Evolutionary conservation across 2,888 invertebrate genomes (phyloP), one percentile per base, ranked within the genome.

Genomic region (Lumbricus terrestris): DNA sequence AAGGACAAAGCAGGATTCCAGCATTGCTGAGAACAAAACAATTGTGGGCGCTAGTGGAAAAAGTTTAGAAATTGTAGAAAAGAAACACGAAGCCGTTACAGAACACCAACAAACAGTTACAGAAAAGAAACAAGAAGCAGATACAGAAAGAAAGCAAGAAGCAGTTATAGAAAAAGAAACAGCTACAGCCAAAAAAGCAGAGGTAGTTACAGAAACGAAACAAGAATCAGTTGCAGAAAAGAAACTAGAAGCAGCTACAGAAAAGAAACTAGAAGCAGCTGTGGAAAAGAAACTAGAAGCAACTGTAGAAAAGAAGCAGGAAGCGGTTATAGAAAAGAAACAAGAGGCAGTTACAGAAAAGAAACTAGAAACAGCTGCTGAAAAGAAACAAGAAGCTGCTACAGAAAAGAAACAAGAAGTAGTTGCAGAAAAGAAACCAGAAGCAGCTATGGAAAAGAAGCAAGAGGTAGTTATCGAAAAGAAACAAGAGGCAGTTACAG

Each of bases 31-130:
- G 2, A 89, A 47, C 20, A 11, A 29, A 42, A 42, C 23, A 8
- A 29, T 20, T 38, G 47, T 69, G 33, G 37, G 54, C 0, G 6
- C 40, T 8, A 88, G 88, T 47, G 88, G 88, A 23, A 42, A 90
- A 37, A 82, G 82, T 23, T 69, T 85, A 23, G 91, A 90, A 34
- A 95, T 95, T 90, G 97, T 97, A 92, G 96, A 93, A 82, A 90
- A 90, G 16, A 82, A 33, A 13, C 40, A 88, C 35, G 88, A 88
- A 82, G 37, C 29, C 13, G 91, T 90, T 37, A 47, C 40, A 18
- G 88, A 88, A 40, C 42, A 90, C 15, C n/a, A 88, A 35, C 37
- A 42, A 29, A 82, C 38, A 20, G 89, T 89, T 54, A 83, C 82
- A 33, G 88, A 88, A 34, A 82, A 89, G 83, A 47, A 35, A n/a